Evolutionary conservation across 2,888 invertebrate genomes (phyloP), one percentile per base, ranked within the genome.

Genomic region (Dascillus cervinus): DNA sequence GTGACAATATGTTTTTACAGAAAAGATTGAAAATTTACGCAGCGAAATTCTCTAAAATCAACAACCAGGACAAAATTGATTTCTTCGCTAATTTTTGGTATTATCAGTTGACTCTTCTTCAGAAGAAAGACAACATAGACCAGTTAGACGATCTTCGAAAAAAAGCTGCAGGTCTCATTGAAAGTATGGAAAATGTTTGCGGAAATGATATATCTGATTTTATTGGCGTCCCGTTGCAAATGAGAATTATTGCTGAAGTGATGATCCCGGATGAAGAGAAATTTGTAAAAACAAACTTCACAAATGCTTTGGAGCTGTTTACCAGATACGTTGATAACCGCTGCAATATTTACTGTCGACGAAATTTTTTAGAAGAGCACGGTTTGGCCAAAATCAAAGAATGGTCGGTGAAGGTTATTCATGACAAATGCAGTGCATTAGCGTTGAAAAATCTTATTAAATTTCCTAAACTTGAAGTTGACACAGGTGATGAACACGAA

Each of bases 221-320:
- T 21, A 23, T 34, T 24, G 38, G 38, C 22, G 29, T 39, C 11
- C 39, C 39, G 8, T 20, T 39, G 17, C 28, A 29, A 5, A 19
- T 39, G 20, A 31, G 39, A 17, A 28, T 39, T 22, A n/a, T 39
- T n/a, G 39, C 39, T 9, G 39, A 39, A 26, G 17, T 34, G 4
- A 13, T 32, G 11, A 25, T 22, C 13, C 28, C 30, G 9, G 5
- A 17, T 17, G 5, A 6, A 8, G 8, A 17, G 4, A n/a, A n/a
- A n/a, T n/a, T n/a, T n/a, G n/a, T n/a, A n/a, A n/a, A n/a, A n/a
- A n/a, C 12, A 3, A 11, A 8, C 12, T 27, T 28, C 4, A 9
- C n/a, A 2, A 13, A 34, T 19, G 17, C 32, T 11, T 9, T 34
- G 13, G 17, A 3, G 2, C 11, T 32, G 3, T 37, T 28, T 11